A percentile compares a stretch with the other conserved stretches of the same genome.
Conservation (phyloP, 2,888 invertebrate genomes). For the Lithophane socia region DNA sequence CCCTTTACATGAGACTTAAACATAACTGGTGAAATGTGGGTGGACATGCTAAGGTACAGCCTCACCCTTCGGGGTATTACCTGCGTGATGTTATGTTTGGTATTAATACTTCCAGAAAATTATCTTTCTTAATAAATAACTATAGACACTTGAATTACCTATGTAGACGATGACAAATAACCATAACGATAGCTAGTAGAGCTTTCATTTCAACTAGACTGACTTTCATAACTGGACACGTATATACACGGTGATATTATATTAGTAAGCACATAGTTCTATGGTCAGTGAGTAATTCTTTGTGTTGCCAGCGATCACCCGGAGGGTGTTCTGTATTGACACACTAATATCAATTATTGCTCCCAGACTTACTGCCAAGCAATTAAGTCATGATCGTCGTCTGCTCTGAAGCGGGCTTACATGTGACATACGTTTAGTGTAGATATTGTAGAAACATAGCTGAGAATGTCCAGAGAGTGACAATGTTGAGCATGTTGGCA, state of each 20-base stretch:
- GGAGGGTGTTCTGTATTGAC: not conserved
- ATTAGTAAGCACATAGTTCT: not conserved
- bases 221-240: not conserved
- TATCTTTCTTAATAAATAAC: not conserved
- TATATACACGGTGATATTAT: not conserved
- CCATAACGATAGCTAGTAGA: not conserved
- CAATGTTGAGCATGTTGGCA: not conserved
- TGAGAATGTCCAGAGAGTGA: not conserved
- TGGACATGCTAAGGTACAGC: no score
- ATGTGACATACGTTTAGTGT: not conserved
- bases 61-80: no score
- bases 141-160: not conserved
- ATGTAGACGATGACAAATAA: not conserved
- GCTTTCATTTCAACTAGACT: not conserved
- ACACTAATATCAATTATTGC: slow-evolving; percentile 11
- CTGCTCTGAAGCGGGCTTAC: not conserved
- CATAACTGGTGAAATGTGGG: no score
- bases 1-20: no score
- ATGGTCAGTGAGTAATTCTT: not conserved
- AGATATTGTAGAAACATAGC: not conserved
- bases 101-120: no score
- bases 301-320: slow-evolving; percentile 3
- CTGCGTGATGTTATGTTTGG: no score
- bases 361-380: slow-evolving; percentile 18
- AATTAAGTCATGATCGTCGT: slow-evolving; percentile 11